These are phyloP conservation scores for Quiscalus mexicanus DNA, from an alignment of 2,113 vertebrate species.

Conservation along the genomic window DNA sequence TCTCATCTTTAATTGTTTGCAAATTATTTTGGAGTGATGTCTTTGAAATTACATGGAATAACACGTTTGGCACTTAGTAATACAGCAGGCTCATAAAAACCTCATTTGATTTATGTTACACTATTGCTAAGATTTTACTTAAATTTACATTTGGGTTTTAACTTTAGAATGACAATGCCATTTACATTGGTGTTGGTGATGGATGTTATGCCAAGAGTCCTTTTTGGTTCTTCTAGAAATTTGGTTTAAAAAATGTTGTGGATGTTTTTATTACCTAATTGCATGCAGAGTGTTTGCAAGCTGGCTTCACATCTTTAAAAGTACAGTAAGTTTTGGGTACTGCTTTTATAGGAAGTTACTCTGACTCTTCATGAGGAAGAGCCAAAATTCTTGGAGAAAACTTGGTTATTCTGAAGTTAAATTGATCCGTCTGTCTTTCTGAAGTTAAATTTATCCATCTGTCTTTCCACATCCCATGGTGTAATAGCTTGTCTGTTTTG, in stretches of 20 bases:
- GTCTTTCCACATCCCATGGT: background rate
- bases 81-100: background rate
- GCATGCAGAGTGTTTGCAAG: background rate
- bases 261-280: background rate
- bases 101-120: background rate
- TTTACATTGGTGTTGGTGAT: background rate
- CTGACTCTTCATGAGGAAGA: background rate
- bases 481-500: background rate
- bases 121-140: background rate
- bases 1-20: background rate
- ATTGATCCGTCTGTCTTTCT: background rate
- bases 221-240: background rate
- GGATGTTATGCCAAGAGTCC: background rate
- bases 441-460: background rate
- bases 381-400: background rate
- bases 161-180: background rate
- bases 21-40: background rate
- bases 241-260: background rate
- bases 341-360: background rate
- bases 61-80: background rate
- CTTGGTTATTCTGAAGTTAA: background rate
- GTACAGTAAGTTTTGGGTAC: background rate
- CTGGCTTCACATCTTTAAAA: background rate
- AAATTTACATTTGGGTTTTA: background rate
- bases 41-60: background rate